These are phyloP conservation scores for Cladopsammia gracilis DNA, from an alignment of 64 coral and sea anemone genomes.

Conservation along the genomic window DNA sequence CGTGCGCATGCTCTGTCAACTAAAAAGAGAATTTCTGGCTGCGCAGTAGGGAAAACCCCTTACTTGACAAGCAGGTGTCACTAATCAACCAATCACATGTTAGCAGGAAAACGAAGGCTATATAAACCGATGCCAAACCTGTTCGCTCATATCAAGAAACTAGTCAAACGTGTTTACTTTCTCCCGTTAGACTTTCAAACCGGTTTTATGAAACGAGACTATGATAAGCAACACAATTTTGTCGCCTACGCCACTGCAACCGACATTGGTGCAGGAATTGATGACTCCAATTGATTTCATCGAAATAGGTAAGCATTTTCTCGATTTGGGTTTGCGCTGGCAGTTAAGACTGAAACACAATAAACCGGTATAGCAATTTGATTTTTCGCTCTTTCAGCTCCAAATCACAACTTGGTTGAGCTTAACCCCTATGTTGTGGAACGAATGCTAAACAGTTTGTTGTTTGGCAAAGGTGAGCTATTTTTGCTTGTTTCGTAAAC, in stretches of 20 bases:
- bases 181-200: neutral
- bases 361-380: neutral
- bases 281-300: neutral
- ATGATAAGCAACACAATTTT: neutral
- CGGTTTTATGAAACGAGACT: neutral
- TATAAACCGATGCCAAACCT: neutral
- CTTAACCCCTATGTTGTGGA: no score
- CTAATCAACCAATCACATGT: neutral
- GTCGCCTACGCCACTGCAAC: neutral
- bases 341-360: neutral
- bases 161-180: neutral
- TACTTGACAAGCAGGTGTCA: neutral
- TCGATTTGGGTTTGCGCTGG: neutral
- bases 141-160: neutral
- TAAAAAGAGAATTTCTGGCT: slow-evolving; percentile 5
- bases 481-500: no score
- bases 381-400: neutral
- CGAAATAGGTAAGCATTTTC: slow-evolving; percentile 8
- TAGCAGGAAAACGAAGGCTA: neutral
- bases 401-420: neutral
- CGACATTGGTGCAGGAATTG: neutral
- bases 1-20: neutral
- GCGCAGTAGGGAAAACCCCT: slow-evolving; percentile 1
- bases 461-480: no score
- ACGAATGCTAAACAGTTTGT: no score